A percentile compares a stretch with the other conserved stretches of the same genome.
Conservation (phyloP, 2,888 invertebrate genomes). For the Abrostola triplasia region DNA sequence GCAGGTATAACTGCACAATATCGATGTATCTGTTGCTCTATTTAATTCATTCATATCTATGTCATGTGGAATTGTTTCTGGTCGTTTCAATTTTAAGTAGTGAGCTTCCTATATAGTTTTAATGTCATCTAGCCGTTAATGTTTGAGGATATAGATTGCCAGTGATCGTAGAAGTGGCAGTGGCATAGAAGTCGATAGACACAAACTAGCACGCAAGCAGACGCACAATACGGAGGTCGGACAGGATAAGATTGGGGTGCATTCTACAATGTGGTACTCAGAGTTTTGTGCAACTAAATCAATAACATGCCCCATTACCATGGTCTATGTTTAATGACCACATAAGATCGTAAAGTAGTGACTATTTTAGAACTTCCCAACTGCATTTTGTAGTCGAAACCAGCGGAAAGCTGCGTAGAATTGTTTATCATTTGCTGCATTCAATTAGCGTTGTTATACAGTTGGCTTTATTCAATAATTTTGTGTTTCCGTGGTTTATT, state of each 20-base stretch:
- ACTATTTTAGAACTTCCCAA: constrained; percentile 32
- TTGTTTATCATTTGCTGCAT: constrained; percentile 27
- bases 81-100: background rate
- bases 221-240: constrained; percentile 57
- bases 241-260: constrained; percentile 66
- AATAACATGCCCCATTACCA: constrained; percentile 72
- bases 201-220: constrained; percentile 61
- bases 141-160: background rate
- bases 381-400: constrained; percentile 44
- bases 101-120: no score
- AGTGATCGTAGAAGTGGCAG: background rate
- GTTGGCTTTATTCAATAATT: constrained; percentile 12
- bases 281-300: constrained; percentile 72
- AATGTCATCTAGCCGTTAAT: background rate
- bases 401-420: constrained; percentile 11
- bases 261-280: constrained; percentile 74
- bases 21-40: constrained; percentile 34
- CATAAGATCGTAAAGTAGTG: constrained; percentile 14
- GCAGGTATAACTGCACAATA: constrained; percentile 43
- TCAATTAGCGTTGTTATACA: constrained; percentile 24
- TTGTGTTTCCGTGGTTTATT: constrained; percentile 17
- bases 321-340: constrained; percentile 60
- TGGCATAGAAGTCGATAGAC: constrained; percentile 7
- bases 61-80: background rate
- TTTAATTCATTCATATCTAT: constrained; percentile 31